phyloP scores from a whole-genome alignment of 2,888 invertebrate genomes.

The Diarsia rubi region DNA sequence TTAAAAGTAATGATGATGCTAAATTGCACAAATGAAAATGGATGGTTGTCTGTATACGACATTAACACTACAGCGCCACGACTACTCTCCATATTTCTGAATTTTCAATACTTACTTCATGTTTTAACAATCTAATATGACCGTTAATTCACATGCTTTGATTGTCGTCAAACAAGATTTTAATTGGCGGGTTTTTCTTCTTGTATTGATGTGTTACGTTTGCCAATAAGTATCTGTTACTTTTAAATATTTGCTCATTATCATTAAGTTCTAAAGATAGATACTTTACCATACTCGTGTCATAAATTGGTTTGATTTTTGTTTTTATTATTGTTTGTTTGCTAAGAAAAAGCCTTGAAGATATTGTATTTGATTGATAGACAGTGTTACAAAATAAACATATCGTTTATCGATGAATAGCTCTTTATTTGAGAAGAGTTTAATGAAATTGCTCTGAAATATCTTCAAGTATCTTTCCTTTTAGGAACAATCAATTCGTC shows the following conservation, averaged over 20 bases:
- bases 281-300: neutral
- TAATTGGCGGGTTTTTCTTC: slow-evolving; percentile 27
- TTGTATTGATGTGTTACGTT: slow-evolving; percentile 29
- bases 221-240: slow-evolving; percentile 15
- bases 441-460: neutral
- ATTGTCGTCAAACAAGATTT: slow-evolving; percentile 32
- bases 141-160: slow-evolving; percentile 27
- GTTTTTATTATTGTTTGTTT: slow-evolving; percentile 31
- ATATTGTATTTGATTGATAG: slow-evolving; percentile 5
- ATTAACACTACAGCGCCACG: neutral
- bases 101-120: slow-evolving; percentile 2
- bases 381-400: neutral
- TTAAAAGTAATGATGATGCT: neutral
- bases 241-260: slow-evolving; percentile 43
- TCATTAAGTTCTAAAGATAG: slow-evolving; percentile 22
- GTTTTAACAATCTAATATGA: neutral
- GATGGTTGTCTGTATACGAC: neutral
- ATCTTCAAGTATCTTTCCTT: neutral
- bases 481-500: neutral
- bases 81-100: neutral
- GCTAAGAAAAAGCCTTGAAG: slow-evolving; percentile 2
- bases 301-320: neutral
- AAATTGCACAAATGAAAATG: no score
- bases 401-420: neutral
- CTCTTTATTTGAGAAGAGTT: neutral